Percentiles rank a stretch among this genome's conserved stretches.
Evolutionary conservation across 2,113 vertebrate genomes (phyloP).

Genomic region (Oncorhynchus masou): DNA sequence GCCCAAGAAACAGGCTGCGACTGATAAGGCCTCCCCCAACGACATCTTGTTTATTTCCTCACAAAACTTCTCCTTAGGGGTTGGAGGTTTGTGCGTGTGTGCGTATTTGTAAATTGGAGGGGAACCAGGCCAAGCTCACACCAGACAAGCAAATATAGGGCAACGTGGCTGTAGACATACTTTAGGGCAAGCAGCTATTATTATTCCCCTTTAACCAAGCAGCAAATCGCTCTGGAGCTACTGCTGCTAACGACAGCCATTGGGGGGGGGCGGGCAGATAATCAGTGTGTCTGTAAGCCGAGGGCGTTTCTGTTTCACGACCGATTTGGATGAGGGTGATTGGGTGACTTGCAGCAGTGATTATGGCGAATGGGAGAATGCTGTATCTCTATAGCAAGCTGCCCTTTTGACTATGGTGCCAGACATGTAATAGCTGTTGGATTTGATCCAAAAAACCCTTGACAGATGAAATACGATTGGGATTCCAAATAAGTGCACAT

Average conservation of each 20-base stretch:
- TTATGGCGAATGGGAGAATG: conserved; percentile 33
- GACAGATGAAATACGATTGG: too few species aligned
- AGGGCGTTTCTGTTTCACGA: conserved; percentile 40
- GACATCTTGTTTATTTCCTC: conserved; percentile 47
- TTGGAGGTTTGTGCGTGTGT: too few species aligned
- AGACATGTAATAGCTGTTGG: conserved; percentile 38
- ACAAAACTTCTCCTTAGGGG: conserved; percentile 21
- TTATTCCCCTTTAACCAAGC: conserved; percentile 58
- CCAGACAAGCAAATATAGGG: conserved; percentile 45
- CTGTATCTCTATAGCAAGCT: conserved; percentile 12
- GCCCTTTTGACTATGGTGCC: conserved; percentile 47
- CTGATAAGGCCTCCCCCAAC: conserved; percentile 34
- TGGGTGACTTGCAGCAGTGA: conserved; percentile 49
- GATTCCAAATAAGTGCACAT: too few species aligned
- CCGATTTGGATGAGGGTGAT: conserved; percentile 34
- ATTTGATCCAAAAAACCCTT: too few species aligned
- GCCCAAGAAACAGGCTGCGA: conserved; percentile 17
- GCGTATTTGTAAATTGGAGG: conserved; percentile 17
- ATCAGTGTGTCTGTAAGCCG: conserved; percentile 63
- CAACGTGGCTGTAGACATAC: conserved; percentile 39
- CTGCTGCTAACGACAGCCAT: conserved; percentile 52
- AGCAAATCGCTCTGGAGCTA: conserved; percentile 58
- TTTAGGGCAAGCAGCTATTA: conserved; percentile 38
- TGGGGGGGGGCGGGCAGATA: conserved; percentile 40
- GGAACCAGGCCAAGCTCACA: conserved; percentile 38